Conservation (phyloP, 2,888 invertebrate species). For the Pegoplata infirma region DNA sequence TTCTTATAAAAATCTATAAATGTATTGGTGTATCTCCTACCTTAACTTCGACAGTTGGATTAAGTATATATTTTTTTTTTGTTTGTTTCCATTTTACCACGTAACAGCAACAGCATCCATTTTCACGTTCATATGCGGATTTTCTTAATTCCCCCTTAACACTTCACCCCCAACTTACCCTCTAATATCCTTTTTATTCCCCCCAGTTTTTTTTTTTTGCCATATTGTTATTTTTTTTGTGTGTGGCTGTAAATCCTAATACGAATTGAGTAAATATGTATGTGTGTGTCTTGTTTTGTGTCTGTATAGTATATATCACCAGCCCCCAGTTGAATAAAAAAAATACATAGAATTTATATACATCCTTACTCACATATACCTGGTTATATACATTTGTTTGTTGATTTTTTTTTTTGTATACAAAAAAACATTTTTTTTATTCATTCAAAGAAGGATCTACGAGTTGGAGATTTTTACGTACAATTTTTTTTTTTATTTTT, state of each 20-base stretch:
- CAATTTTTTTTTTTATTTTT: constrained; percentile 9
- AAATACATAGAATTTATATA: background rate
- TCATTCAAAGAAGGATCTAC: constrained; percentile 48
- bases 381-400: constrained; percentile 42
- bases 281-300: too few species aligned
- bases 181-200: background rate
- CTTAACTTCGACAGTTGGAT: constrained; percentile 59
- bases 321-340: background rate
- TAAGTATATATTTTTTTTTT: too few species aligned
- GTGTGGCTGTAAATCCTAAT: background rate
- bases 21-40: constrained; percentile 15
- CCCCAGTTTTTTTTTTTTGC: background rate
- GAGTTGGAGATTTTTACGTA: constrained; percentile 53
- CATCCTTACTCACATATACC: background rate
- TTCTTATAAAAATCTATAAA: too few species aligned
- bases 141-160: constrained; percentile 13
- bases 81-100: constrained; percentile 16
- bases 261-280: background rate
- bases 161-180: constrained; percentile 11
- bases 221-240: background rate
- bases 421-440: too few species aligned
- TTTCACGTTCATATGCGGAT: constrained; percentile 55
- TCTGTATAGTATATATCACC: too few species aligned
- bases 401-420: background rate
- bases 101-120: constrained; percentile 53